Base-by-base conservation (phyloP, 2,113 vertebrate genomes). In the Oreotrochilus melanogaster region DNA sequence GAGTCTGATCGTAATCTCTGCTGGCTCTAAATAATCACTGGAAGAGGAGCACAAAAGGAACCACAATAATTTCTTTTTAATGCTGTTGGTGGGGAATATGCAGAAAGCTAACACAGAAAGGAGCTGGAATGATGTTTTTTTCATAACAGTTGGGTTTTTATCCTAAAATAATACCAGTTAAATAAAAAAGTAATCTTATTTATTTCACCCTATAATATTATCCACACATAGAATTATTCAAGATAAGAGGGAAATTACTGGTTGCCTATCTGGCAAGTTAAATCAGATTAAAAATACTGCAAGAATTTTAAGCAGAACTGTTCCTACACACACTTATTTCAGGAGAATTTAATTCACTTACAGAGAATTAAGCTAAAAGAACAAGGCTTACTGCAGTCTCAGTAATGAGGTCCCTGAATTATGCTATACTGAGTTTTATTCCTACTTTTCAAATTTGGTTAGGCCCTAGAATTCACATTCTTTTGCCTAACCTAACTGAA, bases 241-340 rank as follows among this genome's bases (percentile, higher is more conserved):
- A 90, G 86, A 86, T 90, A 96, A 94, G 82, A 60, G 22, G 50
- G 90, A 96, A 96, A 96, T 95, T 96, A 92, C 58, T 94, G 75
- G 92, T 94, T 92, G 88, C 90, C 94, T 95, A 90, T 76, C 92
- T 58, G 50, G 78, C 86, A 90, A 90, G 54, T 83, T 92, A 86
- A 92, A 96, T 88, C 94, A 73, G 82, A 92, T 95, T 90, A 96
- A 88, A 94, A 94, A 90, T 90, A 83, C 72, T 27, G 64, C 21
- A 78, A 85, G 90, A 96, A 96, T 97, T 93, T 96, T 92, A 92
- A 95, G 33, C 88, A 96, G 94, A 90, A 90, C 47, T 94, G 88
- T 94, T 95, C 95, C 92, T 94, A 96, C 90, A 90, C 92, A 84
- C 47, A 73, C 39, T 85, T 92, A 90, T 73, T 95, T 79, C 64